Conservation (phyloP, 2,888 invertebrate genomes). For the Mesochorus sp. region DNA sequence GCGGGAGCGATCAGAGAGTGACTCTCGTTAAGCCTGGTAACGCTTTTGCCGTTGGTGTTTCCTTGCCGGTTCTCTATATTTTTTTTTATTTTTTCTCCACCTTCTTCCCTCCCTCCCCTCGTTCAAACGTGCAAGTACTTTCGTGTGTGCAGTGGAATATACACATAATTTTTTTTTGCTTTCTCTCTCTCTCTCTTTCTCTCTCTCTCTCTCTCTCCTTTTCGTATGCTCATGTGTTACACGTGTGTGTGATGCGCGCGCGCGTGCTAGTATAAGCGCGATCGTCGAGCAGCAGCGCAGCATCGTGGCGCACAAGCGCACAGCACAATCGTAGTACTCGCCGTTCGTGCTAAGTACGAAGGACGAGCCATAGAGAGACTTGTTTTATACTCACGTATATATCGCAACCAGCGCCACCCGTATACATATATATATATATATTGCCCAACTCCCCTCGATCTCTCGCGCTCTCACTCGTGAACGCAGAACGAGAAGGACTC, state of each 20-base stretch:
- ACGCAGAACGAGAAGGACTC: too few relatives aligned
- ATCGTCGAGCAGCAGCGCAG: slow-evolving; percentile 29
- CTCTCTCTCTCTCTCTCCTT: background rate
- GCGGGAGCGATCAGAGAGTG: slow-evolving; percentile 26
- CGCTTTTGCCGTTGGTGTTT: slow-evolving; percentile 39
- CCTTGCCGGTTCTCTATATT: slow-evolving; percentile 48
- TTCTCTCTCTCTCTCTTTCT: background rate
- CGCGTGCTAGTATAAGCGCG: slow-evolving; percentile 20
- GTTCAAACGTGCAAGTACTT: too few relatives aligned
- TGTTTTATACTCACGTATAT: slow-evolving; percentile 6
- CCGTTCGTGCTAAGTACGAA: slow-evolving; percentile 47
- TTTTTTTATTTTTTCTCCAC: background rate
- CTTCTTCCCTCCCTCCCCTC: too few relatives aligned
- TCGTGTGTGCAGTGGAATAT: too few relatives aligned
- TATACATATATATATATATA: too few relatives aligned
- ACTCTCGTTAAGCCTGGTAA: slow-evolving; percentile 33
- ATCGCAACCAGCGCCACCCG: slow-evolving; percentile 47
- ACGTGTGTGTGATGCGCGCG: slow-evolving; percentile 10
- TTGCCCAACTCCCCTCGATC: slow-evolving; percentile 39
- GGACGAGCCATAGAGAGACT: slow-evolving; percentile 34
- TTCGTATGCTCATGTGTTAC: slow-evolving; percentile 10
- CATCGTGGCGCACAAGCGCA: slow-evolving; percentile 29
- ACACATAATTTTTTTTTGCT: background rate
- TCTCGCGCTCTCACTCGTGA: background rate
- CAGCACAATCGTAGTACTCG: slow-evolving; percentile 42